Evolutionary conservation across 2,113 vertebrate species (phyloP).

Genomic region (Rhombomys opimus): DNA sequence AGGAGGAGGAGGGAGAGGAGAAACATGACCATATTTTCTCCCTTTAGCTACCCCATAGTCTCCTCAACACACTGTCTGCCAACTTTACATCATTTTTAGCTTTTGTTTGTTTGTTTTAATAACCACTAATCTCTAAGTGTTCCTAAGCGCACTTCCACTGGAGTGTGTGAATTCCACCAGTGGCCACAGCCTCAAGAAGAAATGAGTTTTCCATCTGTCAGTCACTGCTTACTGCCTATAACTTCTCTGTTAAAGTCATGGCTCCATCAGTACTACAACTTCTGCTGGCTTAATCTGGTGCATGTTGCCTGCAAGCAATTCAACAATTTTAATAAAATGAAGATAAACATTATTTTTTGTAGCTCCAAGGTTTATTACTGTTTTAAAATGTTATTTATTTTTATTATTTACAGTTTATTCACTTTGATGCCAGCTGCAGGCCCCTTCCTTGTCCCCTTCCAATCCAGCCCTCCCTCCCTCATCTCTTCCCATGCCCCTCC

Average conservation of each 20-base stretch:
- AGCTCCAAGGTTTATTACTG: no score
- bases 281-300: background rate
- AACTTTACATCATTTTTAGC: no score
- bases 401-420: no score
- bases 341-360: background rate
- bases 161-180: background rate
- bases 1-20: background rate
- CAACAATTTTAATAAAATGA: constrained; percentile 10
- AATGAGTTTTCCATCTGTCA: background rate
- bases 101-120: background rate
- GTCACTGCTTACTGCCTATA: background rate
- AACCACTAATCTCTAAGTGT: background rate
- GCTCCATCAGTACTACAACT: background rate
- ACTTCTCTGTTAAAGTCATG: background rate
- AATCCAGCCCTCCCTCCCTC: no score
- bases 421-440: no score
- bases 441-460: no score
- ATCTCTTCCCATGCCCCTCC: no score
- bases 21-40: background rate
- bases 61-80: background rate
- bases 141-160: background rate
- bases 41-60: background rate
- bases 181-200: background rate
- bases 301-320: background rate
- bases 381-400: no score